Percentiles rank a stretch among this genome's conserved stretches.
Conservation (phyloP, 2,888 invertebrate genomes). For the Villa cingulata region DNA sequence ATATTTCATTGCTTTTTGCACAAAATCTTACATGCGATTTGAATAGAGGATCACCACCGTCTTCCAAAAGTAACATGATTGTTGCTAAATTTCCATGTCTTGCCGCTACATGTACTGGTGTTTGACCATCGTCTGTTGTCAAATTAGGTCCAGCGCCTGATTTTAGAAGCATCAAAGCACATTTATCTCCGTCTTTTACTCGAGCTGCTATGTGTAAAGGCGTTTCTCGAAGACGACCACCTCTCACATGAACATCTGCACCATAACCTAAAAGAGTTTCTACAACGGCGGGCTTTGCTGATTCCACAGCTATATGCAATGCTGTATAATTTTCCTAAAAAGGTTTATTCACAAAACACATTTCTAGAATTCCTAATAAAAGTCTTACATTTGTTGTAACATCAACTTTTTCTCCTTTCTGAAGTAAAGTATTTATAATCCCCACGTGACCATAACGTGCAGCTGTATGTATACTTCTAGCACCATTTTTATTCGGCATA, state of each 20-base stretch:
- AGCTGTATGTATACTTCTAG: conserved; percentile 94
- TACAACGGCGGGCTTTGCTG: conserved; percentile 85
- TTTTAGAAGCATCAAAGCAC: conserved; percentile 93
- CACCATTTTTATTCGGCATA: conserved; percentile 96
- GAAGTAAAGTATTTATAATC: conserved; percentile 88
- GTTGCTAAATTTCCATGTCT: conserved; percentile 82
- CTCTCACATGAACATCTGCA: conserved; percentile 91
- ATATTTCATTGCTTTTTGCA: background rate
- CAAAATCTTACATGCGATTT: conserved; percentile 65
- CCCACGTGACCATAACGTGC: conserved; percentile 94
- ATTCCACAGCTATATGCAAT: conserved; percentile 91
- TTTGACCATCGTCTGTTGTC: conserved; percentile 90
- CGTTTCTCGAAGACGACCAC: conserved; percentile 80
- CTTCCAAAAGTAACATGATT: conserved; percentile 72
- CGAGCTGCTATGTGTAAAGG: conserved; percentile 95
- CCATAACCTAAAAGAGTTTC: conserved; percentile 93
- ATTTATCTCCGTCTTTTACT: conserved; percentile 79
- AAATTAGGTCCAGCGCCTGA: conserved; percentile 96
- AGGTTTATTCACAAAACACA: background rate
- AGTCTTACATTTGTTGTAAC: conserved; percentile 75
- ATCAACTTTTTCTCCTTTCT: conserved; percentile 94
- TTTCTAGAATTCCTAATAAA: background rate
- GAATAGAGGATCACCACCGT: conserved; percentile 83
- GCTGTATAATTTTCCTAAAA: conserved; percentile 98
- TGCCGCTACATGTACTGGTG: conserved; percentile 93